Base-by-base conservation (phyloP, 2,797 vertebrate genomes). In the Coregonus sp. region DNA sequence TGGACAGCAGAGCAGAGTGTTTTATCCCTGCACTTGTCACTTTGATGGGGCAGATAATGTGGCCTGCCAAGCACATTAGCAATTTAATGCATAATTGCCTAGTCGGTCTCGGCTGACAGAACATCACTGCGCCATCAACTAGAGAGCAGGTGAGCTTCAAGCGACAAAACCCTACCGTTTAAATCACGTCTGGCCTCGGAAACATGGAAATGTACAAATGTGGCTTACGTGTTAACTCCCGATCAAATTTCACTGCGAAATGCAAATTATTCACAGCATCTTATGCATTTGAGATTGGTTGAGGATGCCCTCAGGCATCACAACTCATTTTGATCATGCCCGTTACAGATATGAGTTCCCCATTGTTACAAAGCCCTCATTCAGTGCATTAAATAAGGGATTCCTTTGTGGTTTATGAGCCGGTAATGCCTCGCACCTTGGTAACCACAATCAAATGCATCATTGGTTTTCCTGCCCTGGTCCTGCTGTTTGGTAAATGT, bases 71-170 rank as follows among this genome's bases (percentile, higher is more conserved):
- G 78, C 70, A 77, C 86, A 87, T 90, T 89, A 87, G 80, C 75
- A 86, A 87, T 90, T 91, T 89, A 90, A 90, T 89, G 83, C 82
- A 83, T 76, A 87, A 80, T 85, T 86, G 86, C 82, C 83, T 83
- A 81, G 87, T 81, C 54, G 76, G 79, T 84, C 84, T 78, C 78
- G 73, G 73, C 80, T 82, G 75, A 86, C 73, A 29, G 75, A 84
- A 84, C 85, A 77, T 12, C 18, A 6, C 61, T 12, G 29, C 29
- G 33, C 78, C 78, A 69, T 66, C 6, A 52, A 68, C 2, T 74
- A 75, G 79, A 33, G 16, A 79, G 72, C 70, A 76, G 71, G 65
- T 76, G 69, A 33, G 69, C 56, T 67, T 75, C 4, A 61, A 52
- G 70, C 68, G 52, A 31, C 70, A 1, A 31, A 29, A 2, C 2